These are phyloP conservation scores for Empidonax traillii DNA, from an alignment of 2,113 vertebrate species.

Conservation along the genomic window DNA sequence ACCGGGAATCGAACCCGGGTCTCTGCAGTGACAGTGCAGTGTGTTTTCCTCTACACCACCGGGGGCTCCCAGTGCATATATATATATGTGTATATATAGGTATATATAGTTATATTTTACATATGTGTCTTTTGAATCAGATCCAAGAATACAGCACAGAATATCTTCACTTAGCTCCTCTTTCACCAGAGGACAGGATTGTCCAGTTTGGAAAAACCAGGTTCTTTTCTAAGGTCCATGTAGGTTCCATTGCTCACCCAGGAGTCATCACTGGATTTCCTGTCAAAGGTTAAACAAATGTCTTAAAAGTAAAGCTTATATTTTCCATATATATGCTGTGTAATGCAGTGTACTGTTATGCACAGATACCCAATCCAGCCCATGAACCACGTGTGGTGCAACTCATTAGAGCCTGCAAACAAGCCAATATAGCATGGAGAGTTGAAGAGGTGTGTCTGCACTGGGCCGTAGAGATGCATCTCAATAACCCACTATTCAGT, in stretches of 20 bases:
- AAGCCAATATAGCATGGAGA: background rate
- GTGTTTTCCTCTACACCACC: no score
- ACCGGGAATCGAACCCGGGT: no score
- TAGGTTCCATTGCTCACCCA: constrained; percentile 96
- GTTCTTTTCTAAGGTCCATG: constrained; percentile 89
- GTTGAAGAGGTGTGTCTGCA: background rate
- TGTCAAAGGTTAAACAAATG: constrained; percentile 63
- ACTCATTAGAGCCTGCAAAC: background rate
- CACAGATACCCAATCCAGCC: background rate
- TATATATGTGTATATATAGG: background rate
- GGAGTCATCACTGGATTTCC: constrained; percentile 86
- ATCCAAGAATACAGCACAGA: background rate
- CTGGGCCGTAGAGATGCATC: background rate
- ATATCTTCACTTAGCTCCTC: constrained; percentile 19
- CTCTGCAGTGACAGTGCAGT: no score
- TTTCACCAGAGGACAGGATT: constrained; percentile 90
- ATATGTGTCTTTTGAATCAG: constrained; percentile 34
- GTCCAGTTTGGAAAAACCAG: constrained; percentile 86
- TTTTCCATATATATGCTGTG: background rate
- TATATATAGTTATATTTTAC: constrained; percentile 5
- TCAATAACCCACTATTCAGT: background rate
- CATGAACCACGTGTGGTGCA: background rate
- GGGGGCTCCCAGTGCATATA: no score
- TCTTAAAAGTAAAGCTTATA: background rate
- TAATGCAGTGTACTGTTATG: background rate